phyloP scores from a whole-genome alignment of 2,113 vertebrate species.

The Tautogolabrus adspersus region DNA sequence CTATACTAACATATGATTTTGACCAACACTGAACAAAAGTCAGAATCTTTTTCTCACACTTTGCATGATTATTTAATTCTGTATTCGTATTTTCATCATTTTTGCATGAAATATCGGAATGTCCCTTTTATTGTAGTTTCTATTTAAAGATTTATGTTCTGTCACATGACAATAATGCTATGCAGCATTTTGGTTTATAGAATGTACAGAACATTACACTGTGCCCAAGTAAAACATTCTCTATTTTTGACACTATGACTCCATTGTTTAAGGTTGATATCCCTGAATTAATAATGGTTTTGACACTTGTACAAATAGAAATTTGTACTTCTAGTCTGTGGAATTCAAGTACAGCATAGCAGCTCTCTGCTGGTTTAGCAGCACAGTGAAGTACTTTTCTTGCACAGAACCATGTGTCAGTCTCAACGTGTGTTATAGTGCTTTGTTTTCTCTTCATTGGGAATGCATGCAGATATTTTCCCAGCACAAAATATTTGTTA shows the following conservation, averaged over 20 bases:
- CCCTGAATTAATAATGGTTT: slow-evolving; percentile 18
- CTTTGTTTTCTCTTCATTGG: slow-evolving; percentile 59
- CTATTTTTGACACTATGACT: slow-evolving; percentile 31
- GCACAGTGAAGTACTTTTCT: slow-evolving; percentile 23
- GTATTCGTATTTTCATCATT: slow-evolving; percentile 21
- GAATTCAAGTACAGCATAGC: slow-evolving; percentile 21
- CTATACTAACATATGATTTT: slow-evolving; percentile 13
- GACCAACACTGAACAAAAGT: slow-evolving; percentile 2
- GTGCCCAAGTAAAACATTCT: slow-evolving; percentile 44
- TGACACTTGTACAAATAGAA: slow-evolving; percentile 9
- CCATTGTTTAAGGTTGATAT: slow-evolving; percentile 32
- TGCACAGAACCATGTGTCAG: slow-evolving; percentile 30
- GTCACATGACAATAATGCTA: slow-evolving; percentile 44
- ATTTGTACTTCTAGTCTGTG: slow-evolving; percentile 48
- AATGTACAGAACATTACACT: slow-evolving; percentile 63
- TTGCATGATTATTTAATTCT: slow-evolving; percentile 60
- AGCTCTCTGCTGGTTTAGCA: slow-evolving; percentile 26
- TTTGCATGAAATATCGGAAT: slow-evolving; percentile 56
- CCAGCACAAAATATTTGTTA: slow-evolving; percentile 52
- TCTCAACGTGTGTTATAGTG: slow-evolving; percentile 50
- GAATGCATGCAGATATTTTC: slow-evolving; percentile 72
- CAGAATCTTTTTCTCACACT: slow-evolving; percentile 4
- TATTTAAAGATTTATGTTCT: slow-evolving; percentile 19
- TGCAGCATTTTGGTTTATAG: slow-evolving; percentile 41
- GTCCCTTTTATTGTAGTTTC: slow-evolving; percentile 6